These are phyloP conservation scores for Zosterops lateralis DNA, from an alignment of 2,113 vertebrate species.

Conservation along the genomic window DNA sequence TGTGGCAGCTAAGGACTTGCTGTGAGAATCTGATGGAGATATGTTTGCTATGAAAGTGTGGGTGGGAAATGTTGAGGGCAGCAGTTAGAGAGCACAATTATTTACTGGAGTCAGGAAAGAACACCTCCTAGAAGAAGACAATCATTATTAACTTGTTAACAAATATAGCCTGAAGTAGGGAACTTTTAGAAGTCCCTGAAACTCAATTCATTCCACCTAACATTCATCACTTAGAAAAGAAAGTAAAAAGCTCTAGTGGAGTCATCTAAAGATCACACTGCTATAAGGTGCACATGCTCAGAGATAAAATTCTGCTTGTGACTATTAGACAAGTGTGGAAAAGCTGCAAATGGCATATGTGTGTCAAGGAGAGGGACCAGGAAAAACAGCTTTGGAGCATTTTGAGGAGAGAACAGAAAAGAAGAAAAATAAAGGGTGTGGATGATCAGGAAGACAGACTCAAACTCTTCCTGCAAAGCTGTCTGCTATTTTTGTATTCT, in stretches of 20 bases:
- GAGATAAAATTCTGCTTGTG: neutral
- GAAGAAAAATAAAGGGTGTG: neutral
- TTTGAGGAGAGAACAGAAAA: neutral
- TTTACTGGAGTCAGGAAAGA: neutral
- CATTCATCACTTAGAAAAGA: neutral
- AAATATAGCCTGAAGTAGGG: neutral
- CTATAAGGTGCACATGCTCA: neutral
- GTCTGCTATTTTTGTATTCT: neutral
- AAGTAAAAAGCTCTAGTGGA: neutral
- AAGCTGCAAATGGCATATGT: neutral
- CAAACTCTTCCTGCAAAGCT: neutral
- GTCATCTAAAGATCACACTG: neutral
- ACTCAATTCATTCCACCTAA: neutral
- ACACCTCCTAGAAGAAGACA: neutral
- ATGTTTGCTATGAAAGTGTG: neutral
- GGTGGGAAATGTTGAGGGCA: conserved; percentile 1
- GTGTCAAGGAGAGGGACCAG: neutral
- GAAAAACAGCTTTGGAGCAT: neutral
- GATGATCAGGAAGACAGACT: neutral
- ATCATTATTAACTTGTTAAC: neutral
- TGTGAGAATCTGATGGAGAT: neutral
- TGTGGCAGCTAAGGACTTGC: neutral
- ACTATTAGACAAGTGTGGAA: neutral
- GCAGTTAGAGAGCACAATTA: neutral
- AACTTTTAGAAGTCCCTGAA: neutral